Evolutionary conservation across 2,888 invertebrate genomes (phyloP).

Genomic region (Euclidia mi): DNA sequence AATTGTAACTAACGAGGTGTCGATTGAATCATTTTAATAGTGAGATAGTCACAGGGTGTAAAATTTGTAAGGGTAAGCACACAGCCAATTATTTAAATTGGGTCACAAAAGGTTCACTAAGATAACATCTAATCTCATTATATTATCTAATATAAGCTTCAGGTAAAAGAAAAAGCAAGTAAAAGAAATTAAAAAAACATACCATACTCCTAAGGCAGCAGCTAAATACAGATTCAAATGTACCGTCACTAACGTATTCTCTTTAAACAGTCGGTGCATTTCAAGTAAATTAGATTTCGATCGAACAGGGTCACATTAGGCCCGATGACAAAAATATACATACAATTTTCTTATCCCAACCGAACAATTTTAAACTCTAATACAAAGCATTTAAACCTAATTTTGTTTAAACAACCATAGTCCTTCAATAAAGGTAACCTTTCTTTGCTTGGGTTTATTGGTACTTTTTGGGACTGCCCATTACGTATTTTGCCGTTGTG

Average conservation of each 20-base stretch:
- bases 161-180: too few species aligned
- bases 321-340: slow-evolving; percentile 35
- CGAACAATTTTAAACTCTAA: slow-evolving; percentile 14
- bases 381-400: background rate
- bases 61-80: too few species aligned
- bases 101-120: too few species aligned
- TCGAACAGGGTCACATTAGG: slow-evolving; percentile 38
- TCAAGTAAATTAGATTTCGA: slow-evolving; percentile 48
- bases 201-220: background rate
- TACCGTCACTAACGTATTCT: slow-evolving; percentile 36
- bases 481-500: slow-evolving; percentile 20
- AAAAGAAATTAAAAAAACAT: too few species aligned
- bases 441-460: slow-evolving; percentile 33
- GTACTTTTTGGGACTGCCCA: slow-evolving; percentile 16
- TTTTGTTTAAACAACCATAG: background rate
- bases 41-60: too few species aligned
- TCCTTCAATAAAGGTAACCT: slow-evolving; percentile 19
- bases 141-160: too few species aligned
- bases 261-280: slow-evolving; percentile 35
- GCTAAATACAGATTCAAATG: slow-evolving; percentile 11
- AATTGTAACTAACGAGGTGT: too few species aligned
- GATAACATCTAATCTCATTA: too few species aligned
- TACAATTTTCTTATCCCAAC: slow-evolving; percentile 8
- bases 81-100: too few species aligned
- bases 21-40: too few species aligned